phyloP scores from a whole-genome alignment of 2,797 vertebrate genomes.

The Ptychobarbus kaznakovi region DNA sequence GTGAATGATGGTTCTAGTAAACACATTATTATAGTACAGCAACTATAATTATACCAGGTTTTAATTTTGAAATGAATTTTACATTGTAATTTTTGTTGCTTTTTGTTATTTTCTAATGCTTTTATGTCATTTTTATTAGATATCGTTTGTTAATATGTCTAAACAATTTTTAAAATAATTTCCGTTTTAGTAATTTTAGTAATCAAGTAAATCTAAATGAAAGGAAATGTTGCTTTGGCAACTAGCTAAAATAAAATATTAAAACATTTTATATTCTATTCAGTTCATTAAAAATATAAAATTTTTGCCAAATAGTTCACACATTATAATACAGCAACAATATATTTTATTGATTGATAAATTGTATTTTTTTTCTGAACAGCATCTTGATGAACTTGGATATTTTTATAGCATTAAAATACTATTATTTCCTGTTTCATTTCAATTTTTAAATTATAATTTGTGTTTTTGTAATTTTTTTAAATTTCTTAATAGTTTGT shows the following conservation, averaged over 20 bases:
- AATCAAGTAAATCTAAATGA: neutral
- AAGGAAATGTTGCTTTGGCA: neutral
- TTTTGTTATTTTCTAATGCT: no score
- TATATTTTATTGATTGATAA: neutral
- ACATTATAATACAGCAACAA: neutral
- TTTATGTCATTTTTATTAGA: no score
- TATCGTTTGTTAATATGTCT: neutral
- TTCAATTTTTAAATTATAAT: neutral
- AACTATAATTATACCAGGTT: neutral
- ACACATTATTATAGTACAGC: neutral
- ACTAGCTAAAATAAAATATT: neutral
- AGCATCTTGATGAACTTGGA: neutral
- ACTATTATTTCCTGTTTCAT: neutral
- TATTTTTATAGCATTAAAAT: neutral
- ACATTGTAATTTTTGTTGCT: no score
- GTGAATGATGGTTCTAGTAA: neutral
- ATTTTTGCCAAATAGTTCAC: no score
- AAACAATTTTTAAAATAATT: neutral
- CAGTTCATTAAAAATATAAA: no score
- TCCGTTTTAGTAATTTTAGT: neutral
- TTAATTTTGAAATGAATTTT: no score
- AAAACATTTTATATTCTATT: no score
- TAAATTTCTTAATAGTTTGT: neutral
- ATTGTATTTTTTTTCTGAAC: neutral
- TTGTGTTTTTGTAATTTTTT: neutral